phyloP scores from a whole-genome alignment of 1,140 invertebrate genomes.

The Sesamia nonagrioides region DNA sequence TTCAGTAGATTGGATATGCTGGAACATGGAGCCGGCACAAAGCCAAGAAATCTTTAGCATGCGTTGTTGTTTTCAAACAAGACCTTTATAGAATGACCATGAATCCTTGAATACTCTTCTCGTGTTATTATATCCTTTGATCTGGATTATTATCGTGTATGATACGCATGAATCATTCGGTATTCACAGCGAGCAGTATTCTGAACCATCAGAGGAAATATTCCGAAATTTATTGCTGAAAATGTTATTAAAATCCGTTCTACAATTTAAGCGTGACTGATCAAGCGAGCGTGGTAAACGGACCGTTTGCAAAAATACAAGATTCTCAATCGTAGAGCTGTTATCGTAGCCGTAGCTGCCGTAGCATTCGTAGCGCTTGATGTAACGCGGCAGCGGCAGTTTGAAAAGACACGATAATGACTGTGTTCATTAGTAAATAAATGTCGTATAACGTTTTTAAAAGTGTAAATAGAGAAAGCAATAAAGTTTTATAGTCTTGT shows the following conservation, averaged over 20 bases:
- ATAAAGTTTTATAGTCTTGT: slow-evolving; percentile 42
- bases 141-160: slow-evolving; percentile 40
- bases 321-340: background rate
- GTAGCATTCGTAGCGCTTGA: background rate
- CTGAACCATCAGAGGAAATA: slow-evolving; percentile 8
- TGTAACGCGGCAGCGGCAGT: background rate
- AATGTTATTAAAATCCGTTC: slow-evolving; percentile 38
- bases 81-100: slow-evolving; percentile 32
- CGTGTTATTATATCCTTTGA: slow-evolving; percentile 42
- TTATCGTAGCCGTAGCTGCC: background rate
- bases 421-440: slow-evolving; percentile 37
- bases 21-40: slow-evolving; percentile 29
- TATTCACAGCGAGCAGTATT: background rate
- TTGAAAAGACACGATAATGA: slow-evolving; percentile 6
- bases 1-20: slow-evolving; percentile 37
- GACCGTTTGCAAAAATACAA: background rate
- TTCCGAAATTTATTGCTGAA: slow-evolving; percentile 20
- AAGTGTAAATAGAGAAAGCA: slow-evolving; percentile 45
- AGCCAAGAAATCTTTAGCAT: slow-evolving; percentile 47
- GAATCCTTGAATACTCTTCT: slow-evolving; percentile 34
- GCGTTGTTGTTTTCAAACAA: slow-evolving; percentile 33
- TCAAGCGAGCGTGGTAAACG: background rate
- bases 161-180: slow-evolving; percentile 38
- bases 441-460: slow-evolving; percentile 32
- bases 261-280: slow-evolving; percentile 23